phyloP scores from a whole-genome alignment of 2,113 vertebrate genomes.

The Spilogale gracilis region DNA sequence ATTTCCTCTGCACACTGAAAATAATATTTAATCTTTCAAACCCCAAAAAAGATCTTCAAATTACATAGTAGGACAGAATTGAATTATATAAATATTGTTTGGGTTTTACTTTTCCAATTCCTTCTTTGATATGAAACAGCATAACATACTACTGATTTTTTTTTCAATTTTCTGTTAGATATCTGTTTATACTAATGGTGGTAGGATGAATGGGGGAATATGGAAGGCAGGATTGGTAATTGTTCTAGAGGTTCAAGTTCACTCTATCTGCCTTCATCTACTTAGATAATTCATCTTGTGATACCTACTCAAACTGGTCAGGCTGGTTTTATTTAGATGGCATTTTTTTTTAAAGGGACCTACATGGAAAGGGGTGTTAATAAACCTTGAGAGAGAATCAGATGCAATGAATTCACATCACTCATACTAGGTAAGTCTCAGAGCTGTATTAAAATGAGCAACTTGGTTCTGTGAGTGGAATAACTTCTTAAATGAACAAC shows the following conservation, averaged over 20 bases:
- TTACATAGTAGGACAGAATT: slow-evolving; percentile 23
- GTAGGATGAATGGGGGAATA: background rate
- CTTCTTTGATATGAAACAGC: slow-evolving; percentile 59
- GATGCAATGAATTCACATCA: background rate
- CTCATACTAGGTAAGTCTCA: background rate
- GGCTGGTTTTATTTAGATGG: slow-evolving; percentile 47
- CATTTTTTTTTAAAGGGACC: slow-evolving; percentile 28
- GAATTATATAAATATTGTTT: slow-evolving; percentile 66
- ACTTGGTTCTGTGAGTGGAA: background rate
- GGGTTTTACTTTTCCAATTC: background rate
- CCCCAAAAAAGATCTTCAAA: slow-evolving; percentile 73
- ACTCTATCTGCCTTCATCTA: background rate
- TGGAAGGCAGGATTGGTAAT: background rate
- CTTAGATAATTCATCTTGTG: background rate
- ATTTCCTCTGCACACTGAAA: slow-evolving; percentile 84
- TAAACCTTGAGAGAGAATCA: background rate
- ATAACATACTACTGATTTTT: background rate
- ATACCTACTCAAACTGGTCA: background rate
- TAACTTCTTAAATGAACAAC: background rate
- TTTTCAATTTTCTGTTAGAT: slow-evolving; percentile 38
- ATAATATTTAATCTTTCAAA: slow-evolving; percentile 82
- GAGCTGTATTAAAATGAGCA: slow-evolving; percentile 12
- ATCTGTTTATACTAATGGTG: background rate
- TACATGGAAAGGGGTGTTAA: background rate
- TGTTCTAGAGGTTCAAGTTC: background rate